Evolutionary conservation across 2,888 invertebrate species (phyloP).

Genomic region (Drosophila engyochracea): DNA sequence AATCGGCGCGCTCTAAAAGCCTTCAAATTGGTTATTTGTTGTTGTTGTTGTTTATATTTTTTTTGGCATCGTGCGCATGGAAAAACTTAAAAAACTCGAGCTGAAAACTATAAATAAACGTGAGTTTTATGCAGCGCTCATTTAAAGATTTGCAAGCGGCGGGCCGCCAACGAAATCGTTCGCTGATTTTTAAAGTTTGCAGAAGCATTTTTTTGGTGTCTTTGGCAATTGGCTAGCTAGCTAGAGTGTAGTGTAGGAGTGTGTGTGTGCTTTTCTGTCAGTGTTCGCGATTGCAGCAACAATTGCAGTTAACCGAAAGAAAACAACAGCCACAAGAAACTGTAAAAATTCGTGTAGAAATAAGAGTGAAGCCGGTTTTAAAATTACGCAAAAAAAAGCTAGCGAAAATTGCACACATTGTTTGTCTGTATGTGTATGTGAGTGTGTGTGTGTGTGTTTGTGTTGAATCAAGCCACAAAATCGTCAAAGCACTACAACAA

Average conservation of each 20-base stretch:
- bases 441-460: constrained; percentile 35
- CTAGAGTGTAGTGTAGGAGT: constrained; percentile 36
- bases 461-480: constrained; percentile 56
- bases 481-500: constrained; percentile 42
- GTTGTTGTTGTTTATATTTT: constrained; percentile 10
- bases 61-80: constrained; percentile 61
- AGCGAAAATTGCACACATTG: constrained; percentile 46
- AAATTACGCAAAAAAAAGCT: constrained; percentile 73
- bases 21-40: constrained; percentile 44
- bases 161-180: constrained; percentile 60
- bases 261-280: constrained; percentile 22
- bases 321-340: constrained; percentile 58
- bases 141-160: constrained; percentile 83
- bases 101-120: constrained; percentile 84
- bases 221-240: constrained; percentile 57
- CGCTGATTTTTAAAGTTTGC: constrained; percentile 45
- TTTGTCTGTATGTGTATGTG: constrained; percentile 29
- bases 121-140: constrained; percentile 79
- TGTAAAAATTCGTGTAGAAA: constrained; percentile 62
- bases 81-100: constrained; percentile 59
- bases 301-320: constrained; percentile 80
- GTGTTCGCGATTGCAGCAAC: constrained; percentile 71
- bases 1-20: constrained; percentile 49
- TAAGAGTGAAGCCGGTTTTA: constrained; percentile 79
- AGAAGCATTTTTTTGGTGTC: constrained; percentile 27